Evolutionary conservation across 2,113 vertebrate genomes (phyloP).

Genomic region (Hydropotes inermis): DNA sequence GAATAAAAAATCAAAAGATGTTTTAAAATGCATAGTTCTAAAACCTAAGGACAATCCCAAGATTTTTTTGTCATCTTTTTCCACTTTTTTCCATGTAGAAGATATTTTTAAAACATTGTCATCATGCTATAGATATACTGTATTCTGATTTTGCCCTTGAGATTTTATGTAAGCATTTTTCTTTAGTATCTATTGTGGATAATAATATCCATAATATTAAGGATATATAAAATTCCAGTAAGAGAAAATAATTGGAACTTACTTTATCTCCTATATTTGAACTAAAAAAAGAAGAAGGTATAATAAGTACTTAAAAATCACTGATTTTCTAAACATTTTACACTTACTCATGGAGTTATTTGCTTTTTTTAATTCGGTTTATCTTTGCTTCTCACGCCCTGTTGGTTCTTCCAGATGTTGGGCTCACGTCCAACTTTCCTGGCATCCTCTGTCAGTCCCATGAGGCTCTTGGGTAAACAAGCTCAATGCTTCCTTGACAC

Average conservation of each 20-base stretch:
- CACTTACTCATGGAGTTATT: background rate
- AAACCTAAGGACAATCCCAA: background rate
- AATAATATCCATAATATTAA: background rate
- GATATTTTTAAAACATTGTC: background rate
- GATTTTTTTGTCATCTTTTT: constrained; percentile 19
- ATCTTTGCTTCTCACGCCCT: background rate
- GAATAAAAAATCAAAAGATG: constrained; percentile 6
- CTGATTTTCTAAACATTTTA: background rate
- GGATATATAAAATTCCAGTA: background rate
- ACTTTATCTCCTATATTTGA: background rate
- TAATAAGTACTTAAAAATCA: background rate
- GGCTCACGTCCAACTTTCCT: background rate
- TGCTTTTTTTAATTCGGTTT: background rate
- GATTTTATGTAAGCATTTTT: background rate
- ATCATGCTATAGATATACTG: background rate
- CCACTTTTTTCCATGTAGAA: background rate
- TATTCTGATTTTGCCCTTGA: background rate
- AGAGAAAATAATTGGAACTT: background rate
- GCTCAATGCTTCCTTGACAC: background rate
- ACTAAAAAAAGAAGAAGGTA: background rate
- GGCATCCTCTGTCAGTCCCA: background rate
- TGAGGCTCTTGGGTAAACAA: background rate
- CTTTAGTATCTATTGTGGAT: background rate
- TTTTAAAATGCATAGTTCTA: background rate
- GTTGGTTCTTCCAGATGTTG: background rate